Base-by-base conservation (phyloP, 2,113 vertebrate species). In the Psophia crepitans region DNA sequence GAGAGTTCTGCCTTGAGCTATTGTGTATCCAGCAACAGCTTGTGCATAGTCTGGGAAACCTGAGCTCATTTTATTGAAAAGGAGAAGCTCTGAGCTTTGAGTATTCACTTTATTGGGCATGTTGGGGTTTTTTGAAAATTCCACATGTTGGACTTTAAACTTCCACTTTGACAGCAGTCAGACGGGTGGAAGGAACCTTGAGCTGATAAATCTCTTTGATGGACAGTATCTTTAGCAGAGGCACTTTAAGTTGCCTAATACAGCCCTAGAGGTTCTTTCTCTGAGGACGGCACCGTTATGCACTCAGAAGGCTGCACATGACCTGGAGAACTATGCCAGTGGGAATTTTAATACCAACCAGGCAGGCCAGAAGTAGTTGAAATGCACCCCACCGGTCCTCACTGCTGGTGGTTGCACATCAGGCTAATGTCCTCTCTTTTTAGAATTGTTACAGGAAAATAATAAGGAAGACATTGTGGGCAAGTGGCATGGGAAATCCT, bases 1-100 rank as follows among this genome's bases (percentile, higher is more conserved):
- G 84, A 69, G 94, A 95, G 93, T 63, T 92, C 87, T 93, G 91
- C 57, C 79, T 90, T 79, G 57, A 91, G 91, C 95, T 82, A 61
- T 74, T 92, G 85, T 44, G 48, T 28, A 71, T 57, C 75, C 65
- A 95, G 89, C 82, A 74, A 69, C 70, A 87, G 86, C 58, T n/a
- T 39, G 44, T 35, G 56, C 66, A 37, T 3, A 6, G 71, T 15
- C 60, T 65, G 91, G 66, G 93, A 86, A 90, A 94, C 39, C 44
- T 70, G 78, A 96, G 89, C 70, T 33, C 57, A 6, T 75, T 44
- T 65, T 84, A 74, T 58, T n/a, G 79, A 58, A 61, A 69, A 84
- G 66, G 43, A 94, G 30, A 90, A 46, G 43, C 60, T 77, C 64
- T 4, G 44, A 86, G 41, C 57, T 74, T 63, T 37, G 30, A 82